Base-by-base conservation (phyloP, 1,140 invertebrate species). In the Trachelipus rathkii region DNA sequence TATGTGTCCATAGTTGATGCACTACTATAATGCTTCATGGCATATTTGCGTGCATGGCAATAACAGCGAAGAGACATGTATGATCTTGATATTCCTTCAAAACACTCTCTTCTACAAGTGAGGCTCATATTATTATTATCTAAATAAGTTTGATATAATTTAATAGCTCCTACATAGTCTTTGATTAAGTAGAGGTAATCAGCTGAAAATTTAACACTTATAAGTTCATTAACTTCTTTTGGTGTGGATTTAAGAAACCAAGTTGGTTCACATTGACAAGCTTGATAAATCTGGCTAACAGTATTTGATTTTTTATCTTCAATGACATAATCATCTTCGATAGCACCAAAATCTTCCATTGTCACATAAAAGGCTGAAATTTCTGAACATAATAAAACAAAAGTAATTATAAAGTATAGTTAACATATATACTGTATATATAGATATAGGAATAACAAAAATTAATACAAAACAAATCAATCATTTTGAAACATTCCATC, bases 251-350 rank as follows among this genome's bases (percentile, higher is more conserved):
- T 15, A 44, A 78, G 53, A 50, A 78, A 78, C 77, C 77, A 78
- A 24, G 72, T 44, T 7, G 66, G 44, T 2, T 78, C 77, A 74
- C 77, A 78, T 8, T 50, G 21, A 10, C 66, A 46, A 44, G 77
- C 77, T 69, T 43, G 43, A 70, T 78, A 78, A 10, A 66, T 19
- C 23, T 78, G 45, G 11, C 23, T 68, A 19, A 50, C 44, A 53
- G 4, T 23, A 50, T 15, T 10, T 44, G 50, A 72, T n/a, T 50
- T 10, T 10, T 46, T 67, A 13, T 78, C 53, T 43, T 60, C 73
- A 21, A 13, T 46, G 71, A 78, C 71, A 8, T 74, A 69, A 68
- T 78, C 77, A 60, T 78, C 77, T 71, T 78, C 77, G 13, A 78
- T 71, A 11, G 44, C 50, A 72, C 69, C 76, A 79, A 77, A 75